Evolutionary conservation across 2,113 vertebrate genomes (phyloP), one percentile per base, ranked within the genome.

Genomic region (Callorhinus ursinus): DNA sequence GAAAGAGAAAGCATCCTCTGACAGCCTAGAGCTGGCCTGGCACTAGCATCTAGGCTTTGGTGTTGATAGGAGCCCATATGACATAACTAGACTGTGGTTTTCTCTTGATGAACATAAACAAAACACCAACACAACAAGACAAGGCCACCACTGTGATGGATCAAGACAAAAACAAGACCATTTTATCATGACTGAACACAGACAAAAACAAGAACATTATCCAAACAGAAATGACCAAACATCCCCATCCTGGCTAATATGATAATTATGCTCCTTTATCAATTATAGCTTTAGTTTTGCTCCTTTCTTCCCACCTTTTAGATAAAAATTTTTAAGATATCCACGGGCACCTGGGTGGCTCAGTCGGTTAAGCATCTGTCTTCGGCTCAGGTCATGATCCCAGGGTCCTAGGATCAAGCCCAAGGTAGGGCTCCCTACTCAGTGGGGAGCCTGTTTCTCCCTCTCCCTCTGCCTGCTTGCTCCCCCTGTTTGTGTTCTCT

Each of bases 181-280:
- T 24, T 49, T 5, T 71, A 2, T 83, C 67, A 28, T 91, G 46
- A 24, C 76, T 88, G 91, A 96, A 83, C 26, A 79, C 53, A 72
- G 69, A 57, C 33, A 28, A 72, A 92, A 83, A 51, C 7, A 49
- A 91, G 71, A 72, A 88, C 65, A 42, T 77, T 61, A 61, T 67
- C 77, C 33, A 71, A 90, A 82, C n/a, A 80, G 21, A 93, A 86
- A 55, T 63, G 16, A 96, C 72, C 71, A 71, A 53, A 89, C 71
- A 28, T 28, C 61, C 42, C 28, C n/a, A 86, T 80, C 13, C 63
- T 86, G 42, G 61, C 86, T 63, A 72, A 46, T 46, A 76, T 46
- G 46, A 79, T 13, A 65, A 36, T 85, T 79, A 31, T 46, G 72
- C 42, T 72, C 65, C 57, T 55, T 94, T 31, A 71, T 80, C 63